A percentile compares a stretch with the other conserved stretches of the same genome.
Evolutionary conservation across 2,888 invertebrate genomes (phyloP).

Genomic region (Cheilosia scutellata): DNA sequence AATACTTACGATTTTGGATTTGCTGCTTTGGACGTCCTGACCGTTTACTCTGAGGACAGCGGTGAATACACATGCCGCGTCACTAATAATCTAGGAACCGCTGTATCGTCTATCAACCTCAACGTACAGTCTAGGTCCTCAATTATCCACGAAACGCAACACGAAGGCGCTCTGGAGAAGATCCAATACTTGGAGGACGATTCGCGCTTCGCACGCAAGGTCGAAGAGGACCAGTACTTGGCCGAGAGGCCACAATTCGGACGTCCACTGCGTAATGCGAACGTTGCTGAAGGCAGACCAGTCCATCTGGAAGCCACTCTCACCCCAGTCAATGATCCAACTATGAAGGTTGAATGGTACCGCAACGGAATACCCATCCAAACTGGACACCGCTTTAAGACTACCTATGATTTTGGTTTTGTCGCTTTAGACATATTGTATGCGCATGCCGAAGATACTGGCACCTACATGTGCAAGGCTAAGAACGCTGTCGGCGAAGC

Average conservation of each 20-base stretch:
- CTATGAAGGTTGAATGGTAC: conserved; percentile 99
- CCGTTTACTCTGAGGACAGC: conserved; percentile 96
- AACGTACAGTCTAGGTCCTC: conserved; percentile 92
- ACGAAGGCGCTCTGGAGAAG: conserved; percentile 95
- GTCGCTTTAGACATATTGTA: conserved; percentile 98
- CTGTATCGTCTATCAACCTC: conserved; percentile 91
- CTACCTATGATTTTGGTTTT: conserved; percentile 98
- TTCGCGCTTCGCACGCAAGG: conserved; percentile 89
- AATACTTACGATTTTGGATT: conserved; percentile 99
- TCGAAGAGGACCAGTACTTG: conserved; percentile 90
- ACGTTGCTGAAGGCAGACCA: conserved; percentile 93
- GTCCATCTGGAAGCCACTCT: conserved; percentile 97
- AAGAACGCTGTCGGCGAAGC: conserved; percentile 98
- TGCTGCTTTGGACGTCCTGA: conserved; percentile 96
- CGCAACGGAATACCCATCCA: conserved; percentile 97
- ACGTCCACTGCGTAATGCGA: conserved; percentile 93
- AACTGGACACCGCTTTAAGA: conserved; percentile 97
- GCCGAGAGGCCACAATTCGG: conserved; percentile 96
- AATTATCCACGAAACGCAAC: conserved; percentile 95
- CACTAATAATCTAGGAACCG: conserved; percentile 93
- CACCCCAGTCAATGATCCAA: conserved; percentile 98
- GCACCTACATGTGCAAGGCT: conserved; percentile 98
- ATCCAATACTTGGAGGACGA: conserved; percentile 96
- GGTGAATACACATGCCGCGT: conserved; percentile 96
- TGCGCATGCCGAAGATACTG: conserved; percentile 98